Percentiles rank a stretch among this genome's conserved stretches.
Conservation (phyloP, 2,113 vertebrate species). For the Campylorhamphus procurvoides region DNA sequence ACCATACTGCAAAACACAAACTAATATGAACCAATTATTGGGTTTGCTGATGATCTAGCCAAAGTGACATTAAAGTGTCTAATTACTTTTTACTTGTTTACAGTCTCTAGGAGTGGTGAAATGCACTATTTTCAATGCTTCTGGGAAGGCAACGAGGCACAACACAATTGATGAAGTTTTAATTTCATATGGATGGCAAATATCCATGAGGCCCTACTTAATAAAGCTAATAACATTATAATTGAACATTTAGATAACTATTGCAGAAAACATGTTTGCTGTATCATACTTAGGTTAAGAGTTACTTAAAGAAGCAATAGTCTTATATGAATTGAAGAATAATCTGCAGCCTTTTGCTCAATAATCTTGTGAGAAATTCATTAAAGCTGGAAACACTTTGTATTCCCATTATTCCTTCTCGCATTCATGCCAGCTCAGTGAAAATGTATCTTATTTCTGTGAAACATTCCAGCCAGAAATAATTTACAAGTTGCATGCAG, state of each 20-base stretch:
- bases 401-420: neutral
- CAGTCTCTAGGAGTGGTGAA: neutral
- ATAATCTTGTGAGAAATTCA: neutral
- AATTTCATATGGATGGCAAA: neutral
- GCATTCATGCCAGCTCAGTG: neutral
- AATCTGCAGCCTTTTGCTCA: neutral
- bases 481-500: neutral
- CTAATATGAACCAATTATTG: neutral
- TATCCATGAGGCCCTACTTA: neutral
- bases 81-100: constrained; percentile 47
- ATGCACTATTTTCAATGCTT: neutral
- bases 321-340: neutral
- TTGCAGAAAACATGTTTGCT: neutral
- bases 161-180: neutral
- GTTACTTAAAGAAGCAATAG: neutral
- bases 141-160: neutral
- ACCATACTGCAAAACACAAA: neutral
- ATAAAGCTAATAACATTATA: neutral
- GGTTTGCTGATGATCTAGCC: neutral
- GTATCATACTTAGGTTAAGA: neutral
- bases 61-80: constrained; percentile 22
- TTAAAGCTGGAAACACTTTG: neutral
- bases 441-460: neutral
- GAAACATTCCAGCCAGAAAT: neutral
- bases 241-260: neutral